phyloP scores from a whole-genome alignment of 2,113 vertebrate genomes.

The Herpetotheres cachinnans region DNA sequence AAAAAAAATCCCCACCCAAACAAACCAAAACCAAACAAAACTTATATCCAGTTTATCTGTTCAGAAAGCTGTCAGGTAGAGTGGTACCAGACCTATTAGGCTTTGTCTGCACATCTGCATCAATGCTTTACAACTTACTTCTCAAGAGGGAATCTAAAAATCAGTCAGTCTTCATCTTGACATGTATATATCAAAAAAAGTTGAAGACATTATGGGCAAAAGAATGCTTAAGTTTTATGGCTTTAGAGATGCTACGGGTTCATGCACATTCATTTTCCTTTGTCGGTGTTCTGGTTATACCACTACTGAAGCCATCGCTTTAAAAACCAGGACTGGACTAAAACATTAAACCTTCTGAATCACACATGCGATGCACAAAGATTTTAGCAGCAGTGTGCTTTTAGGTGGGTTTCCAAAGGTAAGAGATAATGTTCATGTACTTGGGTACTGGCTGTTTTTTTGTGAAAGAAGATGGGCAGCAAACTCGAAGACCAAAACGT shows the following conservation, averaged over 20 bases:
- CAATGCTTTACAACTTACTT: not conserved
- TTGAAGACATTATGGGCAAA: not conserved
- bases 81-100: not conserved
- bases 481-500: not conserved
- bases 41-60: not conserved
- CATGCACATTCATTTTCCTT: not conserved
- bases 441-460: not conserved
- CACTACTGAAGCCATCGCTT: not conserved
- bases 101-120: not conserved
- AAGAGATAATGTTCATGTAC: rapidly evolving
- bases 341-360: not conserved
- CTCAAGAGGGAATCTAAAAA: not conserved
- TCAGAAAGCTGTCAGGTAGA: not conserved
- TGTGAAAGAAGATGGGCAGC: not conserved
- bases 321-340: not conserved
- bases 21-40: not conserved
- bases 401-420: not conserved
- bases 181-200: not conserved
- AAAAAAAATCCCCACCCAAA: not conserved
- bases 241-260: not conserved
- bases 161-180: not conserved
- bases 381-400: not conserved
- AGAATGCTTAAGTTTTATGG: not conserved
- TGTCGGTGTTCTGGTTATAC: not conserved
- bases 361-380: not conserved